These are phyloP conservation scores for Notocelia uddmanniana DNA, from an alignment of 2,888 invertebrate species.

Conservation along the genomic window DNA sequence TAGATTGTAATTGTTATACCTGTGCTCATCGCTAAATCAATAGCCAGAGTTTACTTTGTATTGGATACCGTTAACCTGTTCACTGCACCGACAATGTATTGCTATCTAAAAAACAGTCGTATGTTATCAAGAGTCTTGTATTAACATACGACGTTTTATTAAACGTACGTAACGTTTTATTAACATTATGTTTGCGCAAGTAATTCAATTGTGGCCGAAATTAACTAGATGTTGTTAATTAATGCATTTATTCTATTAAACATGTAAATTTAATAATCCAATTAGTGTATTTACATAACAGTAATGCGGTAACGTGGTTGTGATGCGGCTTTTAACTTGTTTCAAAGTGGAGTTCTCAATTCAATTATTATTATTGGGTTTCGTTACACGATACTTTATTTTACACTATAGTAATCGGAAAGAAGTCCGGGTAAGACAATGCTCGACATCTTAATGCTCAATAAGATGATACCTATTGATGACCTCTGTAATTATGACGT, in stretches of 20 bases:
- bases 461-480: too few relatives aligned
- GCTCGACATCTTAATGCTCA: too few relatives aligned
- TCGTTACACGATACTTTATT: neutral
- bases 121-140: neutral
- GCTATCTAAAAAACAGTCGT: neutral
- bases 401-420: too few relatives aligned
- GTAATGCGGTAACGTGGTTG: neutral
- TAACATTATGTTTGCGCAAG: neutral
- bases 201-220: slow-evolving; percentile 13
- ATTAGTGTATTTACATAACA: slow-evolving; percentile 5
- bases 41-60: slow-evolving; percentile 6
- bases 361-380: neutral
- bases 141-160: neutral
- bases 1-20: neutral
- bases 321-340: neutral
- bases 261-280: slow-evolving; percentile 22
- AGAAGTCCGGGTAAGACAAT: too few relatives aligned
- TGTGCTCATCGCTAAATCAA: neutral
- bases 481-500: too few relatives aligned
- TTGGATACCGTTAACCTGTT: neutral
- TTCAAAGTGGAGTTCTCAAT: neutral
- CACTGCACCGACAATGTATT: slow-evolving; percentile 1
- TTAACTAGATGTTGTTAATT: neutral
- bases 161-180: too few relatives aligned
- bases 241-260: slow-evolving; percentile 14